A percentile compares a stretch with the other conserved stretches of the same genome.
These are phyloP conservation scores for Battus philenor DNA, from an alignment of 1,140 invertebrate genomes.

Conservation along the genomic window DNA sequence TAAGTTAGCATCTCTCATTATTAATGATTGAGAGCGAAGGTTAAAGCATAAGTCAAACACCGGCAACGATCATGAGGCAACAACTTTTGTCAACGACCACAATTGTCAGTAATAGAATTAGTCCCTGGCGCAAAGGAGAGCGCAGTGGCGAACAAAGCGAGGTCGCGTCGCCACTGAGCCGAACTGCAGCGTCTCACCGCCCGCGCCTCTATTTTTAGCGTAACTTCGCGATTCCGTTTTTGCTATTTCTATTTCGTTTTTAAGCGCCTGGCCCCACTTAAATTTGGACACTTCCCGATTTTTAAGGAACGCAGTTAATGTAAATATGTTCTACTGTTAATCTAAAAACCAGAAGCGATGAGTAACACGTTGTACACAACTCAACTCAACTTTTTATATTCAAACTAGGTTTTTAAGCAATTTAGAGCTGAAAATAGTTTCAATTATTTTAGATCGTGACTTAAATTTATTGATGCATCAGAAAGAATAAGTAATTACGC, in stretches of 20 bases:
- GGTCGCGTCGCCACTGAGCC: slow-evolving; percentile 30
- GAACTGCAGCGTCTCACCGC: slow-evolving; percentile 32
- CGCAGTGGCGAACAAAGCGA: slow-evolving; percentile 42
- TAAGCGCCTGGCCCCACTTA: slow-evolving; percentile 49
- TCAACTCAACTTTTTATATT: too few relatives aligned
- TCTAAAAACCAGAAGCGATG: too few relatives aligned
- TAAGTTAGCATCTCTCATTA: slow-evolving; percentile 13
- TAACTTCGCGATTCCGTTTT: slow-evolving; percentile 66
- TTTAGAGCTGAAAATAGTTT: too few relatives aligned
- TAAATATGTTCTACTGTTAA: too few relatives aligned
- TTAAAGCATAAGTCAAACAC: slow-evolving; percentile 3
- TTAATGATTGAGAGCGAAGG: not conserved
- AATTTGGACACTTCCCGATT: slow-evolving; percentile 41
- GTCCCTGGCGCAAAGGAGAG: slow-evolving; percentile 2
- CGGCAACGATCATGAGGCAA: not conserved
- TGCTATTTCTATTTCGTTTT: slow-evolving; percentile 73
- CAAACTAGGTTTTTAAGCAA: too few relatives aligned
- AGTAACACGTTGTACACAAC: too few relatives aligned
- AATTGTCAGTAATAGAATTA: slow-evolving; percentile 23
- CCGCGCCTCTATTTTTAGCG: slow-evolving; percentile 66
- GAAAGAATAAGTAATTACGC: too few relatives aligned
- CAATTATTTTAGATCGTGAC: too few relatives aligned
- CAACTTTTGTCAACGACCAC: slow-evolving; percentile 17
- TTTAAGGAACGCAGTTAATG: slow-evolving; percentile 22
- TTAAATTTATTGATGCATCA: too few relatives aligned